Conservation (phyloP, 1,140 invertebrate genomes). For the Tachypleus tridentatus region DNA sequence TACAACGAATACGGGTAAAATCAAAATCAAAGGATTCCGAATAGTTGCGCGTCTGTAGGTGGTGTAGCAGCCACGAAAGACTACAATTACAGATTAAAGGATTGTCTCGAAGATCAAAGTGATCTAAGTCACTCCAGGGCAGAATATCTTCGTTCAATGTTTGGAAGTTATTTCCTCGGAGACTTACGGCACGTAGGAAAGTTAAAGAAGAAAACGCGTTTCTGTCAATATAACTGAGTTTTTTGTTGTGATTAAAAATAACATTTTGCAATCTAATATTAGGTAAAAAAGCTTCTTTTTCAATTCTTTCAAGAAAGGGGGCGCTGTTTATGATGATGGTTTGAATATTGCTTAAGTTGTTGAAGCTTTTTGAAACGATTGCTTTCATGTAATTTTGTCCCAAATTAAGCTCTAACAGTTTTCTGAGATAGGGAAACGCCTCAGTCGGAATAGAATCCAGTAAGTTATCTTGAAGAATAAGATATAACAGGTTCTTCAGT, state of each 20-base stretch:
- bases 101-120: conserved; percentile 53
- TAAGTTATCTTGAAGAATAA: conserved; percentile 66
- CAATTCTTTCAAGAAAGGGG: conserved; percentile 28
- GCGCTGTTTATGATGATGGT: conserved; percentile 28
- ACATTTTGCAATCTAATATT: conserved; percentile 48
- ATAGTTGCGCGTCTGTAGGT: conserved; percentile 14
- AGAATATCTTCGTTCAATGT: conserved; percentile 14
- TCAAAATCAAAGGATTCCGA: conserved; percentile 2
- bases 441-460: conserved; percentile 57
- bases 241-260: conserved; percentile 40
- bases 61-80: conserved; percentile 67
- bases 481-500: conserved; percentile 51
- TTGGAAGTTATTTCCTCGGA: conserved; percentile 22
- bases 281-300: conserved; percentile 31
- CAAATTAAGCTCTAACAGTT: conserved; percentile 24
- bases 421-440: conserved; percentile 48
- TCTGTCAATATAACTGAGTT: conserved; percentile 40
- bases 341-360: conserved; percentile 18
- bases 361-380: conserved; percentile 18
- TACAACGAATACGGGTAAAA: conserved; percentile 11
- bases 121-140: conserved; percentile 22
- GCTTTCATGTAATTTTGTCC: conserved; percentile 22
- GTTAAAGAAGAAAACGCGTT: conserved; percentile 57
- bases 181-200: conserved; percentile 50
- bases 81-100: conserved; percentile 77